These are phyloP conservation scores for Molothrus aeneus DNA, from an alignment of 2,797 vertebrate species.

Conservation along the genomic window DNA sequence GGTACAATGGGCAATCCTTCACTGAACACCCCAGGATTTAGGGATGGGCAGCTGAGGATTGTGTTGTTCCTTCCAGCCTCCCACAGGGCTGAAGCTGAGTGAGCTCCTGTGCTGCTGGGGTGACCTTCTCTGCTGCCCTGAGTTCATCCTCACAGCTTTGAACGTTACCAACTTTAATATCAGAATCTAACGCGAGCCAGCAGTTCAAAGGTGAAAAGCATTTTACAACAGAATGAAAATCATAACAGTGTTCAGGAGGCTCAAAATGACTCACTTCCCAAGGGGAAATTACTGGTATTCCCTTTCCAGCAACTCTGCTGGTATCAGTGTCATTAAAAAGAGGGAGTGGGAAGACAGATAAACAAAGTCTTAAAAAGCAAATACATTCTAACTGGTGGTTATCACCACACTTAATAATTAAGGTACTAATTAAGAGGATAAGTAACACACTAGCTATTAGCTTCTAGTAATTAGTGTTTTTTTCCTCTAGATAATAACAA, in stretches of 20 bases:
- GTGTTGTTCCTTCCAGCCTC: background rate
- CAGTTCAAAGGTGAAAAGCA: conserved; percentile 52
- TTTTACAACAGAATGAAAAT: conserved; percentile 45
- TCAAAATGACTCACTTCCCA: conserved; percentile 36
- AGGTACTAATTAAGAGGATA: conserved; percentile 54
- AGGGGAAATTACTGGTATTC: conserved; percentile 3
- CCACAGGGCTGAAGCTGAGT: background rate
- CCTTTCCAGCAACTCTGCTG: conserved; percentile 10
- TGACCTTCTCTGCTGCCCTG: background rate
- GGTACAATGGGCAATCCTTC: background rate
- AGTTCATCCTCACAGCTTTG: background rate
- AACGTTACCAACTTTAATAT: background rate
- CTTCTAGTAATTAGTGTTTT: conserved; percentile 35
- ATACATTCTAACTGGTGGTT: conserved; percentile 45
- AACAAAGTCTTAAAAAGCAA: conserved; percentile 59
- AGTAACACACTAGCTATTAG: conserved; percentile 55
- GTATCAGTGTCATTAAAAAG: conserved; percentile 39
- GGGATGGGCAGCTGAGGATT: background rate
- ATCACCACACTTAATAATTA: conserved; percentile 60
- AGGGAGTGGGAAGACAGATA: conserved; percentile 41
- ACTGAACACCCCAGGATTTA: accelerated
- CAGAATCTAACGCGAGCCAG: background rate
- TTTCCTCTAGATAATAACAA: conserved; percentile 41
- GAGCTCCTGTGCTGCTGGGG: background rate
- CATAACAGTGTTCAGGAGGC: background rate